Conservation (phyloP, 1,140 invertebrate species). For the Oncopeltus fasciatus region DNA sequence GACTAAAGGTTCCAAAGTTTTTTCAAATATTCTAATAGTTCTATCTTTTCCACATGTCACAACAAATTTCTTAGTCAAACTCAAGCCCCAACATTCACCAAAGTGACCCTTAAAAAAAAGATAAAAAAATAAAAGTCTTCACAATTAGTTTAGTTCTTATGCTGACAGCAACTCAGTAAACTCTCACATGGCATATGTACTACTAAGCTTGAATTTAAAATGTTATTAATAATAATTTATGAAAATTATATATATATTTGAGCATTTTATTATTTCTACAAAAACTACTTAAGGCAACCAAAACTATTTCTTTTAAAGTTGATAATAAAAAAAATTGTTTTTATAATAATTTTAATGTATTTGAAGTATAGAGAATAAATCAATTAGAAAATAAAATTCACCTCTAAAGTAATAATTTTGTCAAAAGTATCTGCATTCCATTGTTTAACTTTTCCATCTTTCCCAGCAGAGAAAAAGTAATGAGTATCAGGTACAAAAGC, state of each 20-base stretch:
- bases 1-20: constrained; percentile 77
- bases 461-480: constrained; percentile 82
- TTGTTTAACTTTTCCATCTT: constrained; percentile 86
- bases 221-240: too few relatives aligned
- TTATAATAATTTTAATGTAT: too few relatives aligned
- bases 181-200: too few relatives aligned
- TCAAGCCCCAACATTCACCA: constrained; percentile 58
- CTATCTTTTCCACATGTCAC: constrained; percentile 78
- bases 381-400: constrained; percentile 29
- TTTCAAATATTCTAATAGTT: constrained; percentile 73
- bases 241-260: too few relatives aligned
- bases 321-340: too few relatives aligned
- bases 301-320: too few relatives aligned
- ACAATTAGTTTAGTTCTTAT: too few relatives aligned
- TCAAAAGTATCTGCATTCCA: constrained; percentile 94
- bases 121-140: neutral
- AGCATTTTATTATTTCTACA: too few relatives aligned
- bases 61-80: constrained; percentile 64
- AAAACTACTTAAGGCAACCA: too few relatives aligned
- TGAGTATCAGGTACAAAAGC: constrained; percentile 83
- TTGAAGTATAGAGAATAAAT: neutral
- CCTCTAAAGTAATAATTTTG: constrained; percentile 78
- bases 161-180: too few relatives aligned
- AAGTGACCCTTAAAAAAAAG: constrained; percentile 47
- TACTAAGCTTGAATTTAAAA: too few relatives aligned